A percentile compares a stretch with the other conserved stretches of the same genome.
Evolutionary conservation across 2,888 invertebrate species (phyloP).

Genomic region (Stictocephala bisonia): DNA sequence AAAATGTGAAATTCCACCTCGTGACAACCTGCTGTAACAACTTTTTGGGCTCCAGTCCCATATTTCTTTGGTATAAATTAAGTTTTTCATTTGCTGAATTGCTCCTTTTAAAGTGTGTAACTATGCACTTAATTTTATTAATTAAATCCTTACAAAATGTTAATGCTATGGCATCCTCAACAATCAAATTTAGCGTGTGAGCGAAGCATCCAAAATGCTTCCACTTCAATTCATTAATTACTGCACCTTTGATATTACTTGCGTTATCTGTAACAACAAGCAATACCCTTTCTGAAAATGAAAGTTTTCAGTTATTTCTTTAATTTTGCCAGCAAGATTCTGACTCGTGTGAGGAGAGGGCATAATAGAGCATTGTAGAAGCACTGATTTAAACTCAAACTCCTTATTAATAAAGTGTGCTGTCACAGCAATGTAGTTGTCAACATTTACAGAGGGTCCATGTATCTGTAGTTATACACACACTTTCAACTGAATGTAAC

Average conservation of each 20-base stretch:
- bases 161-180: constrained; percentile 11
- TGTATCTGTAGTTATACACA: constrained; percentile 32
- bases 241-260: constrained; percentile 2
- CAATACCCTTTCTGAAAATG: too few species aligned
- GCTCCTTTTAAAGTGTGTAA: constrained; percentile 10
- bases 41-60: constrained; percentile 21
- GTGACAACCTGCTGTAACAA: constrained; percentile 26
- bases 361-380: constrained; percentile 23
- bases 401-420: constrained; percentile 28
- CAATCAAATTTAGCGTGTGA: constrained; percentile 29
- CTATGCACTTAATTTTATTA: constrained; percentile 1
- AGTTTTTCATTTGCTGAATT: constrained; percentile 2
- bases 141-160: neutral
- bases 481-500: neutral
- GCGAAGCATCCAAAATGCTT: constrained; percentile 41
- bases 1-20: constrained; percentile 35
- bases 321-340: constrained; percentile 20
- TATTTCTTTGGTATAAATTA: neutral
- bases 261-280: constrained; percentile 40
- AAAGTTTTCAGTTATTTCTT: neutral
- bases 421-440: constrained; percentile 39
- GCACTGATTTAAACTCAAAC: constrained; percentile 7
- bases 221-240: constrained; percentile 23
- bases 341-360: constrained; percentile 8
- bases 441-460: constrained; percentile 33